Evolutionary conservation across 2,888 invertebrate species (phyloP).

Genomic region (Gymnoscelis rufifasciata): DNA sequence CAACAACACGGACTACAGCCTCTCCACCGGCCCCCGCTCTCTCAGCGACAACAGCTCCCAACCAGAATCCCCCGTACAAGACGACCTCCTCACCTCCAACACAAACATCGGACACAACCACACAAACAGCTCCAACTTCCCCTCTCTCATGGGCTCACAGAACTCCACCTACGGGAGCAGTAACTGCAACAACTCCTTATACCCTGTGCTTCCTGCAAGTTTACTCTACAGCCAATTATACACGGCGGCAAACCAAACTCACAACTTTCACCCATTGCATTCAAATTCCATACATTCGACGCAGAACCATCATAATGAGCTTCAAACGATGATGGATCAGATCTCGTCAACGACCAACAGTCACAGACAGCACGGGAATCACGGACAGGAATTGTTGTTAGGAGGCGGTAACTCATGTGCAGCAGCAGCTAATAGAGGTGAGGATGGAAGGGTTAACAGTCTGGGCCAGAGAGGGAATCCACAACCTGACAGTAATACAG

Average conservation of each 20-base stretch:
- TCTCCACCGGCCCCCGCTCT: constrained; percentile 84
- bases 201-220: constrained; percentile 89
- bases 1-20: constrained; percentile 82
- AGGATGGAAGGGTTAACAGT: constrained; percentile 78
- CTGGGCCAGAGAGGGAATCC: constrained; percentile 80
- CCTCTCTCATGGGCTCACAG: constrained; percentile 81
- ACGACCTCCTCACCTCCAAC: constrained; percentile 84
- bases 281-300: constrained; percentile 82
- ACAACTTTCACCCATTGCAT: constrained; percentile 85
- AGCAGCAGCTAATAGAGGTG: constrained; percentile 76
- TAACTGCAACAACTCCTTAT: constrained; percentile 85
- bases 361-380: constrained; percentile 67
- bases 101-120: constrained; percentile 81
- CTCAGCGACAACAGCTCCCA: constrained; percentile 90
- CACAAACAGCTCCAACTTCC: constrained; percentile 81
- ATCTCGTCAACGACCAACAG: constrained; percentile 82
- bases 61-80: constrained; percentile 90
- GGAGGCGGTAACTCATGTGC: constrained; percentile 80
- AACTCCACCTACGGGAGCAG: constrained; percentile 78
- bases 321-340: constrained; percentile 88
- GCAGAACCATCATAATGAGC: constrained; percentile 82
- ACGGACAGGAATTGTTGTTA: constrained; percentile 70
- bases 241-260: constrained; percentile 86
- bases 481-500: constrained; percentile 82
- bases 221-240: constrained; percentile 90